Evolutionary conservation across 2,797 vertebrate genomes (phyloP).

Genomic region (Notolabrus celidotus): DNA sequence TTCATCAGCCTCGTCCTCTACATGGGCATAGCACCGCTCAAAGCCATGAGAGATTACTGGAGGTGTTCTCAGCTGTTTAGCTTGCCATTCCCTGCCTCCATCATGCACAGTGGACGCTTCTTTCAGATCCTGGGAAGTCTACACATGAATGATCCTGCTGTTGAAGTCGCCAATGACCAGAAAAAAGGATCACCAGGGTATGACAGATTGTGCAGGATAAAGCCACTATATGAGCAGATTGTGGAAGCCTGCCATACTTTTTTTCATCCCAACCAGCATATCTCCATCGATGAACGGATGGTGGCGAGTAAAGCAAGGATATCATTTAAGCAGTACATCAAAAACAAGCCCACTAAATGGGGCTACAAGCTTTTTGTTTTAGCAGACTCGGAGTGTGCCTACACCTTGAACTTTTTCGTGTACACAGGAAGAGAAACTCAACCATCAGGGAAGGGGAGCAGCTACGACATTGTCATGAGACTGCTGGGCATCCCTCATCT

Average conservation of each 20-base stretch:
- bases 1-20: slow-evolving; percentile 71
- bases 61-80: slow-evolving; percentile 59
- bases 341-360: slow-evolving; percentile 75
- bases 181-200: slow-evolving; percentile 58
- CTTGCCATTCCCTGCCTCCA: slow-evolving; percentile 65
- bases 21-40: slow-evolving; percentile 69
- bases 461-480: slow-evolving; percentile 73
- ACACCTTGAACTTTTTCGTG: slow-evolving; percentile 78
- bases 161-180: slow-evolving; percentile 55
- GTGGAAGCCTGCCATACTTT: slow-evolving; percentile 67
- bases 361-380: slow-evolving; percentile 80
- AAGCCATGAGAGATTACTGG: slow-evolving; percentile 72
- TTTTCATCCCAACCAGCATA: slow-evolving; percentile 74
- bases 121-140: slow-evolving; percentile 57
- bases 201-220: slow-evolving; percentile 75
- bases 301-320: slow-evolving; percentile 73
- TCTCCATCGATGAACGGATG: slow-evolving; percentile 79
- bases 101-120: slow-evolving; percentile 69
- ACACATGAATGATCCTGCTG: slow-evolving; percentile 65
- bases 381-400: slow-evolving; percentile 71
- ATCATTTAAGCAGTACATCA: slow-evolving; percentile 75
- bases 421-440: slow-evolving; percentile 59
- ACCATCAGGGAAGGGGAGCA: slow-evolving; percentile 55
- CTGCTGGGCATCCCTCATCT: slow-evolving; percentile 64
- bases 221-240: slow-evolving; percentile 71